A percentile compares a stretch with the other conserved stretches of the same genome.
phyloP scores from a whole-genome alignment of 2,888 invertebrate genomes.

The Lasioglossum marginatum region DNA sequence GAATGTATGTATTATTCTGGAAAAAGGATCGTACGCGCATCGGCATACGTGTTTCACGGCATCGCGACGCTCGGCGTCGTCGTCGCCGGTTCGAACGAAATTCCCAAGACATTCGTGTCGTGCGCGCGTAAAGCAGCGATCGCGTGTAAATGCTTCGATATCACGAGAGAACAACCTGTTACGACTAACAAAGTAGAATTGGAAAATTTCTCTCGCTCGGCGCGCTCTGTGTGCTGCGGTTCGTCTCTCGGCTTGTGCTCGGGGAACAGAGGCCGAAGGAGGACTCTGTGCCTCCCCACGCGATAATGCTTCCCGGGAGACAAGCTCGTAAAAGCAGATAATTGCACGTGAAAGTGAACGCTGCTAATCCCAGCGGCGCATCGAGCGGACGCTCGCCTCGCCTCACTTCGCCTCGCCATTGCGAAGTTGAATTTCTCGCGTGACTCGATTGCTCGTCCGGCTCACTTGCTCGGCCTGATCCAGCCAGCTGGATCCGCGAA shows the following conservation, averaged over 20 bases:
- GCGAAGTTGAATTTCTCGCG: constrained; percentile 66
- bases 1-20: background rate
- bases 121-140: constrained; percentile 38
- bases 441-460: constrained; percentile 56
- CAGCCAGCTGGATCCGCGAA: constrained; percentile 27
- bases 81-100: constrained; percentile 19
- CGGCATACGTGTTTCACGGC: background rate
- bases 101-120: constrained; percentile 42
- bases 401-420: background rate
- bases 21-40: constrained; percentile 6
- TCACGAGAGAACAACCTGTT: constrained; percentile 56
- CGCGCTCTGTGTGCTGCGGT: background rate
- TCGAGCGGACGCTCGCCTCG: constrained; percentile 6
- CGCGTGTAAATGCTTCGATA: constrained; percentile 56
- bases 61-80: background rate
- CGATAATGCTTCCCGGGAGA: constrained; percentile 65
- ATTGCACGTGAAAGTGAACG: constrained; percentile 70
- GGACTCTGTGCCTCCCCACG: constrained; percentile 13
- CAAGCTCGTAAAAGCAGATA: constrained; percentile 67
- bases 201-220: constrained; percentile 50
- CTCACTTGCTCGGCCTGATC: constrained; percentile 13
- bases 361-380: constrained; percentile 48
- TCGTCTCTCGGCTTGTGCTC: constrained; percentile 8
- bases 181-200: constrained; percentile 56
- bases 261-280: constrained; percentile 11